A percentile compares a stretch with the other conserved stretches of the same genome.
Evolutionary conservation across 2,888 invertebrate genomes (phyloP).

Genomic region (Pyrochroa serraticornis): DNA sequence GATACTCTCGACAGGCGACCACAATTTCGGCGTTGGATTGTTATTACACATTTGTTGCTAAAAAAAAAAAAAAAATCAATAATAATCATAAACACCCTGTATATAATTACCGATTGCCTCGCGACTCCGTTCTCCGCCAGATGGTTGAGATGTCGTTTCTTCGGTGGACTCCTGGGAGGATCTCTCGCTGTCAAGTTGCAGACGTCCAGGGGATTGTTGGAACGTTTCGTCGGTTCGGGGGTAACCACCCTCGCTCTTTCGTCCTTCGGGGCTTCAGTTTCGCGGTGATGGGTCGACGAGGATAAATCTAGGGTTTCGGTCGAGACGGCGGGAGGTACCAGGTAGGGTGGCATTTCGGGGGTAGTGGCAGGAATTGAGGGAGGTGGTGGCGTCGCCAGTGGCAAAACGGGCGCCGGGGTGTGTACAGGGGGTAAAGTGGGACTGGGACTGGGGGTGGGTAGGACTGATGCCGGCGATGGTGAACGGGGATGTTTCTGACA

Average conservation of each 20-base stretch:
- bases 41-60: conserved; percentile 40
- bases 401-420: conserved; percentile 34
- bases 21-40: conserved; percentile 64
- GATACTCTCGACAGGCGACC: conserved; percentile 63
- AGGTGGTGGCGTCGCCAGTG: conserved; percentile 27
- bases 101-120: not conserved
- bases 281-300: conserved; percentile 7
- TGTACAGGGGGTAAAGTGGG: conserved; percentile 50
- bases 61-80: not conserved
- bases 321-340: conserved; percentile 28
- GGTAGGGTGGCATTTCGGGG: conserved; percentile 27
- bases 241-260: conserved; percentile 41
- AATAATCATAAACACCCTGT: not conserved
- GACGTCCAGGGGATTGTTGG: conserved; percentile 68
- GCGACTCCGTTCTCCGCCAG: conserved; percentile 38
- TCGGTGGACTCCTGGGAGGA: conserved; percentile 61
- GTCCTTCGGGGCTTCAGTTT: conserved; percentile 36
- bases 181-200: conserved; percentile 68
- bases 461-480: conserved; percentile 64
- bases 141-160: conserved; percentile 58
- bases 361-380: conserved; percentile 34
- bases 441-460: conserved; percentile 54
- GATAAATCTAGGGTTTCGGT: conserved; percentile 30
- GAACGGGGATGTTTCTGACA: conserved; percentile 83
- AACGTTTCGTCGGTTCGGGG: conserved; percentile 52